phyloP scores from a whole-genome alignment of 2,113 vertebrate genomes.

The Percopsis transmontana region DNA sequence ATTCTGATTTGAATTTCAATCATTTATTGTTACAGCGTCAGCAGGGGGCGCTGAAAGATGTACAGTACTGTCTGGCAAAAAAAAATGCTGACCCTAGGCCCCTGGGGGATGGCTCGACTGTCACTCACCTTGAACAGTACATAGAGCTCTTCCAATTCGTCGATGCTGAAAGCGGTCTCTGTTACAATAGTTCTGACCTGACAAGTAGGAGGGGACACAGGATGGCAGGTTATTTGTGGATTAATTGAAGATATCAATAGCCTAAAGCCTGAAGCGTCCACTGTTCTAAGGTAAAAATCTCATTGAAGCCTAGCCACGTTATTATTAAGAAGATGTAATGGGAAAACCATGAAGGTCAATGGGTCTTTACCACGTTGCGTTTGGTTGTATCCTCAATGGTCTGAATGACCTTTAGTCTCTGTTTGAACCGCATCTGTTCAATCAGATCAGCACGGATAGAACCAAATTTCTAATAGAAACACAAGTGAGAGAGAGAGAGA shows the following conservation, averaged over 20 bases:
- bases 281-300: background rate
- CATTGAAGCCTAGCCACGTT: background rate
- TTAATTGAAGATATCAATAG: no score
- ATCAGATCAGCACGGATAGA: slow-evolving; percentile 94
- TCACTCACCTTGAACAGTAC: slow-evolving; percentile 92
- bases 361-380: slow-evolving; percentile 89
- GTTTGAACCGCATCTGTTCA: slow-evolving; percentile 98
- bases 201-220: slow-evolving; percentile 1
- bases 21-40: background rate
- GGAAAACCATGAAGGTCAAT: background rate
- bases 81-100: background rate
- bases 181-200: slow-evolving; percentile 96
- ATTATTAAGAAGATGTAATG: background rate
- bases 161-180: slow-evolving; percentile 92
- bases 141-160: slow-evolving; percentile 94
- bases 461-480: slow-evolving; percentile 88
- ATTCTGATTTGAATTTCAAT: no score
- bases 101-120: background rate
- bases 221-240: no score
- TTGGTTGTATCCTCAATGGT: slow-evolving; percentile 97
- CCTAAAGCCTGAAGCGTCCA: no score
- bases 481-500: background rate
- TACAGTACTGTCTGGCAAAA: background rate
- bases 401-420: slow-evolving; percentile 96
- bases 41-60: background rate